Evolutionary conservation across 1,140 invertebrate genomes (phyloP).

Genomic region (Parasteatoda tepidariorum): DNA sequence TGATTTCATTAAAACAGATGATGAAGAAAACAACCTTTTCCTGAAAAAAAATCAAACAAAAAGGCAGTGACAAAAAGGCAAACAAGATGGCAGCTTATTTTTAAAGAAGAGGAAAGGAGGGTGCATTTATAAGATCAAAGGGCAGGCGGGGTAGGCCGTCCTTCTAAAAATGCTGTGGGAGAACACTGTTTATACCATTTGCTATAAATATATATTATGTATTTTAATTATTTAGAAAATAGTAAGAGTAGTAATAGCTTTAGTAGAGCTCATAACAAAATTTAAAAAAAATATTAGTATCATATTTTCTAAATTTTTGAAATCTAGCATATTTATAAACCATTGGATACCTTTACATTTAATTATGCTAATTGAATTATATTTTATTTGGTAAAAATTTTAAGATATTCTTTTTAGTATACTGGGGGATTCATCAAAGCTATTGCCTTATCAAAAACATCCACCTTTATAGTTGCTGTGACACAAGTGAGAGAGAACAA

Average conservation of each 20-base stretch:
- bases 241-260: not conserved
- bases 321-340: not conserved
- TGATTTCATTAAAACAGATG: no score
- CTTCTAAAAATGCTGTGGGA: no score
- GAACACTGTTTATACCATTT: no score
- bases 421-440: slow-evolving; percentile 11
- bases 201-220: no score
- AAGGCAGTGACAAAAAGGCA: no score
- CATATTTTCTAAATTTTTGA: not conserved
- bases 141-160: no score
- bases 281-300: not conserved
- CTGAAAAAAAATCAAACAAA: no score
- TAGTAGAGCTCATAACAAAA: not conserved
- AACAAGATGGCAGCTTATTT: no score
- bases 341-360: not conserved
- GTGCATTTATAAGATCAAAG: no score
- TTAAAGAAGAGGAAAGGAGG: no score
- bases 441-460: slow-evolving; percentile 7
- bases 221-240: not conserved
- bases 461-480: slow-evolving; percentile 23
- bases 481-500: not conserved
- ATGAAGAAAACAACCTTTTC: no score
- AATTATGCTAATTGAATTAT: not conserved
- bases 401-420: slow-evolving; percentile 14
- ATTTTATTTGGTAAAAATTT: not conserved